Evolutionary conservation across 2,113 vertebrate genomes (phyloP), one percentile per base, ranked within the genome.

Genomic region (Corythaixoides concolor): DNA sequence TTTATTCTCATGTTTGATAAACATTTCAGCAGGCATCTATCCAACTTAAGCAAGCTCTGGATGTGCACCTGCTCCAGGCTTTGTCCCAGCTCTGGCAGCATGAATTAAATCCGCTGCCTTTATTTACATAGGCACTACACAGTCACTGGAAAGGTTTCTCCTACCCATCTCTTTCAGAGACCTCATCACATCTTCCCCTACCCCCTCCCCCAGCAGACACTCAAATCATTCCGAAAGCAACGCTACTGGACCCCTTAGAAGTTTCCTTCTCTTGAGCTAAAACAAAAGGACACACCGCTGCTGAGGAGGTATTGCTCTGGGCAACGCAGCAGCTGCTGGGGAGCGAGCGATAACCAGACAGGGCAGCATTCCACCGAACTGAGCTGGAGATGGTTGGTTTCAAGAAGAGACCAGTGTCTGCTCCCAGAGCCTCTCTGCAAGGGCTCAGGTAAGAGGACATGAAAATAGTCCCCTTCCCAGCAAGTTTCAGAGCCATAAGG

Each of bases 21-120:
- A 95, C 87, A 88, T 69, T 95, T 95, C 91, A 82, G 69, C 50
- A 87, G 84, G 69, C 80, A 66, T 33, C 69, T 66, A 47, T 74
- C 91, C 84, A 92, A 79, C 58, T 76, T 68, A 33, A 92, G 80
- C 70, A 94, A 80, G 41, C 41, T 69, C 78, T 86, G 68, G 39
- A 76, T 50, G 30, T 33, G 32, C 63, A 96, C 64, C 73, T 88
- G 84, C 76, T 86, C 62, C 41, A 77, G 56, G 62, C 81, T 85
- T 91, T 84, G 68, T 73, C 72, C 76, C 73, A 74, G 21, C 77
- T 69, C 77, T 85, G 68, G 73, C 53, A 86, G 23, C 35, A 60
- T 9, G 16, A 89, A 74, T 68, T 85, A 56, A 94, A 86, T 30
- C 43, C 2, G 0, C 43, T 95, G 77, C 74, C 24, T 76, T 8